Evolutionary conservation across 37 sponge, comb jelly and placozoan species (phyloP).

Genomic region (Beroe ovata): DNA sequence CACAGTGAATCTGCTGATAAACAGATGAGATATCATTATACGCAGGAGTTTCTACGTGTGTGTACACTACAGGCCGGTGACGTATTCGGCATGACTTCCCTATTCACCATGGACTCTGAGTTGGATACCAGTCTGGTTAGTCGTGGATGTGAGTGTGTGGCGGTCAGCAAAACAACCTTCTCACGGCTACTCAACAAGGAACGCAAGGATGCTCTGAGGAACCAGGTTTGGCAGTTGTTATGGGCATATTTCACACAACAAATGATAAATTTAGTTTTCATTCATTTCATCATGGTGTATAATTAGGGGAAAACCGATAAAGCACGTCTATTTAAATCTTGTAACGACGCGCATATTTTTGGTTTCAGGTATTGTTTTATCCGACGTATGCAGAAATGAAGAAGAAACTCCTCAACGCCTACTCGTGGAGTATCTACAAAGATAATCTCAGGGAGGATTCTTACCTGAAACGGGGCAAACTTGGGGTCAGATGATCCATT

Average conservation of each 20-base stretch:
- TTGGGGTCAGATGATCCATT: background rate
- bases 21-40: too few species aligned
- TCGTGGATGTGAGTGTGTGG: conserved; percentile 54
- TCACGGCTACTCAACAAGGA: conserved; percentile 29
- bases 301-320: too few species aligned
- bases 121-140: conserved; percentile 43
- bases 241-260: background rate
- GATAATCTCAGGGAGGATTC: conserved; percentile 9
- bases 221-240: background rate
- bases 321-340: too few species aligned
- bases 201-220: background rate
- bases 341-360: too few species aligned
- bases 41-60: conserved; percentile 45
- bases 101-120: conserved; percentile 26
- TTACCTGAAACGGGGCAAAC: background rate
- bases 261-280: background rate
- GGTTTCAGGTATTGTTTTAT: conserved; percentile 35
- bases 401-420: conserved; percentile 29
- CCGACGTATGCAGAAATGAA: conserved; percentile 49
- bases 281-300: background rate
- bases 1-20: too few species aligned
- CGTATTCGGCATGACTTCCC: conserved; percentile 42
- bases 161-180: conserved; percentile 29
- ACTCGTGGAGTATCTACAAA: conserved; percentile 24
- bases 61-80: conserved; percentile 32